These are phyloP conservation scores for Drosophila falleni DNA, from an alignment of 2,888 invertebrate genomes.

Conservation along the genomic window DNA sequence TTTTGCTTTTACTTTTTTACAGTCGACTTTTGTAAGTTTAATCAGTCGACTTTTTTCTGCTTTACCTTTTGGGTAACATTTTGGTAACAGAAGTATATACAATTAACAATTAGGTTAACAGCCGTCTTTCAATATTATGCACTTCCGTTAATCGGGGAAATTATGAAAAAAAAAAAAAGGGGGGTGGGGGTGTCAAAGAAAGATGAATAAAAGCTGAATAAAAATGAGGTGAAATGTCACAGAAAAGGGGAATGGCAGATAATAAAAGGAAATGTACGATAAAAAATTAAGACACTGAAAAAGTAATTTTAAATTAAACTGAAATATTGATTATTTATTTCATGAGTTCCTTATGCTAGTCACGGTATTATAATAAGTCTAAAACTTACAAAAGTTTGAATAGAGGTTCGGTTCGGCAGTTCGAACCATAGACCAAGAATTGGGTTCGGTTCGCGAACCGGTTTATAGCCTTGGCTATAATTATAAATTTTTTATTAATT, in stretches of 20 bases:
- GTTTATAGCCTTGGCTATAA: too few species aligned
- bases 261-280: conserved; percentile 3
- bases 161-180: conserved; percentile 41
- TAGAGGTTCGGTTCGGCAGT: too few species aligned
- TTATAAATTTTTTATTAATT: too few species aligned
- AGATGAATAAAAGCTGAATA: conserved; percentile 45
- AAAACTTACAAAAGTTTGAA: too few species aligned
- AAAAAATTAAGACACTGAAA: conserved; percentile 14
- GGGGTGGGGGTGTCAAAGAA: too few species aligned
- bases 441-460: too few species aligned
- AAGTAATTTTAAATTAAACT: background rate
- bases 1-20: too few species aligned
- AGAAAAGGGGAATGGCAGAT: background rate
- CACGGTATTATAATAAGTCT: too few species aligned
- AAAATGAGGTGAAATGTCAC: conserved; percentile 28
- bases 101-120: conserved; percentile 12
- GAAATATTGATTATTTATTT: background rate
- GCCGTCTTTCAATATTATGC: conserved; percentile 44
- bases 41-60: conserved; percentile 1
- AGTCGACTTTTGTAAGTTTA: background rate
- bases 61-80: too few species aligned
- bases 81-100: conserved; percentile 22
- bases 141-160: conserved; percentile 45
- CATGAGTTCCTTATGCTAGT: too few species aligned
- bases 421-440: too few species aligned